These are phyloP conservation scores for Lemur catta DNA, from an alignment of 2,797 vertebrate genomes.

Conservation along the genomic window DNA sequence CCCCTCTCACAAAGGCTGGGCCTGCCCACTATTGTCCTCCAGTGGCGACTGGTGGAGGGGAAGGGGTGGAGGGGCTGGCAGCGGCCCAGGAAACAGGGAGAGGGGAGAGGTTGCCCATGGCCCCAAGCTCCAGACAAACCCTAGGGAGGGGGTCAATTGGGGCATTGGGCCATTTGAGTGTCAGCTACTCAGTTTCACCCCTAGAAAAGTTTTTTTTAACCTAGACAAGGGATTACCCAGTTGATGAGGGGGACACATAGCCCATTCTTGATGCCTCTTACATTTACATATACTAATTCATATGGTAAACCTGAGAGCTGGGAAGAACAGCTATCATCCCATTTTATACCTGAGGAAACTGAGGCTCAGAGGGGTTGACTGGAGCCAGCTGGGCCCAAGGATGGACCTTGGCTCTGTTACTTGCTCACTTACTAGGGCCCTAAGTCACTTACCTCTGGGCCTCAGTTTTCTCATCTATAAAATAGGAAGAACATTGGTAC, in stretches of 20 bases:
- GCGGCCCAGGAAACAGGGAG: conserved; percentile 43
- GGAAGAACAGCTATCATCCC: not conserved
- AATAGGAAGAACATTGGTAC: not conserved
- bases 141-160: conserved; percentile 41
- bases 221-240: not conserved
- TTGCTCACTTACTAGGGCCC: not conserved
- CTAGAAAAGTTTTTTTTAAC: conserved; percentile 36
- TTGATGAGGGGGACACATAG: not conserved
- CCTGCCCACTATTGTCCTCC: conserved; percentile 72
- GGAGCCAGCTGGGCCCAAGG: not conserved
- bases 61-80: conserved; percentile 49
- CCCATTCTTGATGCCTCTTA: not conserved
- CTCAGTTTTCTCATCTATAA: not conserved
- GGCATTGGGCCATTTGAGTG: not conserved
- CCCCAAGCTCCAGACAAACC: conserved; percentile 53
- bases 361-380: not conserved
- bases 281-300: not conserved
- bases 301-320: not conserved
- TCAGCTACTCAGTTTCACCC: conserved; percentile 12
- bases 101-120: not conserved
- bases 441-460: not conserved
- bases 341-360: conserved; percentile 21
- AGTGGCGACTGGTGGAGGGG: not conserved
- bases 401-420: not conserved
- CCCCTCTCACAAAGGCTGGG: conserved; percentile 52